A percentile compares a stretch with the other conserved stretches of the same genome.
phyloP scores from a whole-genome alignment of 2,888 invertebrate genomes.

The Caenorhabditis imperialis region DNA sequence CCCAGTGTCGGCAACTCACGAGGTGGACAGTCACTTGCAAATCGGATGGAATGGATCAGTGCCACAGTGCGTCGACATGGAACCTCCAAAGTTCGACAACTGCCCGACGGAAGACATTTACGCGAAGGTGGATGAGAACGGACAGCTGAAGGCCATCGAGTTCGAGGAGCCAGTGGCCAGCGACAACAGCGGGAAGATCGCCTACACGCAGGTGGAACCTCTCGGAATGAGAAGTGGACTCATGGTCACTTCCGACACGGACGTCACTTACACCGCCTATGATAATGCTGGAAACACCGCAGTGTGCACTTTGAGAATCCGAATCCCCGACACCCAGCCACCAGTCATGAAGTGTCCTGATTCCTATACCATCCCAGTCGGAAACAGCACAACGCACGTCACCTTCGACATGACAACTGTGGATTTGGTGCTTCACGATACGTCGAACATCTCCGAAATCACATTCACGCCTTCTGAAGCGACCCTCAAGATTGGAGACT shows the following conservation, averaged over 20 bases:
- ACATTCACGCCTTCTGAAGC: constrained; percentile 72
- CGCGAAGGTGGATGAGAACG: constrained; percentile 85
- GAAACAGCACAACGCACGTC: constrained; percentile 62
- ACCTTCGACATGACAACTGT: constrained; percentile 75
- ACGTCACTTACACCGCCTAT: constrained; percentile 88
- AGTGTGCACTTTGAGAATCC: constrained; percentile 95
- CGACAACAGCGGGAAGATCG: constrained; percentile 93
- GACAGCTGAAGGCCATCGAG: constrained; percentile 89
- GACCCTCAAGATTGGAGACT: constrained; percentile 60
- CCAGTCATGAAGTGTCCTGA: constrained; percentile 78
- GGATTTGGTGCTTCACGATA: constrained; percentile 75
- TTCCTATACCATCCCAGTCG: constrained; percentile 74
- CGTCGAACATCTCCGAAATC: constrained; percentile 75
- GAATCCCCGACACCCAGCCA: constrained; percentile 77
- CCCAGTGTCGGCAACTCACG: constrained; percentile 71
- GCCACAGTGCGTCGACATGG: constrained; percentile 84
- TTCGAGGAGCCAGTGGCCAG: constrained; percentile 93
- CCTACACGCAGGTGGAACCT: constrained; percentile 91
- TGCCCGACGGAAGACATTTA: constrained; percentile 93
- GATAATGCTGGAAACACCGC: constrained; percentile 98
- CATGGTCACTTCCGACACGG: constrained; percentile 65
- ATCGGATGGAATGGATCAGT: constrained; percentile 78
- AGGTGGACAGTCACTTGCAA: constrained; percentile 74
- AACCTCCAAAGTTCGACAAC: constrained; percentile 95
- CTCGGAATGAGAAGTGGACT: constrained; percentile 84